Conservation (phyloP, 2,113 vertebrate genomes). For the Cyanistes caeruleus region DNA sequence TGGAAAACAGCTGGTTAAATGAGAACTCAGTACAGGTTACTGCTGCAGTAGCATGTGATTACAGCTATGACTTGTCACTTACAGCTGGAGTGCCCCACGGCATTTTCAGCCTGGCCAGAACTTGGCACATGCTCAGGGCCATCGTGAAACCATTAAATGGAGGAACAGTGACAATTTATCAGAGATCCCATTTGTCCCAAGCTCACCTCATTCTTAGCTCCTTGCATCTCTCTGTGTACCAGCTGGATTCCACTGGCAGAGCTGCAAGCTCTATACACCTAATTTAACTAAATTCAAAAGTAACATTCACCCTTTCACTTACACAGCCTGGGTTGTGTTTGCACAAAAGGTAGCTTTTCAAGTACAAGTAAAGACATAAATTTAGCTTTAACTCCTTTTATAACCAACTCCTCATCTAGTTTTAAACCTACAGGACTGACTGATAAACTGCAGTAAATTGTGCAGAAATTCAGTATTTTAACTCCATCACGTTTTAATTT, state of each 20-base stretch:
- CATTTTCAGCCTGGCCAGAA: not conserved
- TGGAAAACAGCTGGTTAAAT: not conserved
- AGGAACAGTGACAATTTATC: not conserved
- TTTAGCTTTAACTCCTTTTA: not conserved
- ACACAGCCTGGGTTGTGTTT: not conserved
- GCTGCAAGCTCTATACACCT: not conserved
- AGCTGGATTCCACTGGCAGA: not conserved
- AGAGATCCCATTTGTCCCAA: not conserved
- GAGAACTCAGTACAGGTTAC: not conserved
- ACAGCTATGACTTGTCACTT: not conserved
- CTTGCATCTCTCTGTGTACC: not conserved
- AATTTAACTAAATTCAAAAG: not conserved
- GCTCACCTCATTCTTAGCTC: not conserved
- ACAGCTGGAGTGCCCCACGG: not conserved
- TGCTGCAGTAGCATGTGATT: not conserved
- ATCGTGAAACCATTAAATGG: not conserved
- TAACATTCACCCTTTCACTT: not conserved
- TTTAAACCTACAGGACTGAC: not conserved
- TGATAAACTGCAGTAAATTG: not conserved
- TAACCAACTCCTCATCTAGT: not conserved
- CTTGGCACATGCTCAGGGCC: not conserved
- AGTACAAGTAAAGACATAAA: not conserved
- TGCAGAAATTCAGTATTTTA: not conserved
- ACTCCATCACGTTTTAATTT: not conserved
- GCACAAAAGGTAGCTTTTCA: not conserved